A percentile compares a stretch with the other conserved stretches of the same genome.
Conservation (phyloP, 1,140 invertebrate species). For the Papilio glaucus region DNA sequence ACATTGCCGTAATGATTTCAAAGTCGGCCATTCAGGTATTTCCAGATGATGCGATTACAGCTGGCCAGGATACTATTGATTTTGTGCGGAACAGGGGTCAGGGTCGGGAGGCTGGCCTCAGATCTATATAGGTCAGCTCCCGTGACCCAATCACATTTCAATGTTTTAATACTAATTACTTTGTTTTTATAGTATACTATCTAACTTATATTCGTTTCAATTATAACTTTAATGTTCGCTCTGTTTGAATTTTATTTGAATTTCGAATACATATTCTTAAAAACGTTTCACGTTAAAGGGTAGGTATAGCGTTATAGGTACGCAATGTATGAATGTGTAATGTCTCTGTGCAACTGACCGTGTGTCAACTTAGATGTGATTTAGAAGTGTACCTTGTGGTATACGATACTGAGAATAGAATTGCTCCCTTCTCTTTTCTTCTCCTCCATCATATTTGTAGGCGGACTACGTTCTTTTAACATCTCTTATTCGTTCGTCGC, state of each 20-base stretch:
- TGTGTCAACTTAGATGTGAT: no score
- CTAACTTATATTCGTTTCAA: not conserved
- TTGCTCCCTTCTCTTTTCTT: not conserved
- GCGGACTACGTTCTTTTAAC: no score
- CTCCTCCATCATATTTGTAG: no score
- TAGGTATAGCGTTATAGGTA: no score
- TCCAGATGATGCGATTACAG: constrained; percentile 15
- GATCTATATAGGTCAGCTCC: constrained; percentile 2
- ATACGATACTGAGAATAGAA: not conserved
- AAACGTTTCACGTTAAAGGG: no score
- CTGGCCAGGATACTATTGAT: not conserved
- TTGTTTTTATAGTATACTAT: not conserved
- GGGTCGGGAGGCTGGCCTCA: not conserved
- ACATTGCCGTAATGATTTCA: constrained; percentile 8
- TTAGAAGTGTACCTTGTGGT: no score
- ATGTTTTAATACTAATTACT: not conserved
- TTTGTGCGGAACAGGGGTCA: not conserved
- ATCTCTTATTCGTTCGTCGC: no score
- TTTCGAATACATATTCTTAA: no score
- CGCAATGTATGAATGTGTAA: no score
- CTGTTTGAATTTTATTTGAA: no score
- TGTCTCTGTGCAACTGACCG: no score
- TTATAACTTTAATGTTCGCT: no score
- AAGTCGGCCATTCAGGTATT: constrained; percentile 21
- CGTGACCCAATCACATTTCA: constrained; percentile 15